Base-by-base conservation (phyloP, 2,888 invertebrate genomes). In the Tipula lateralis region DNA sequence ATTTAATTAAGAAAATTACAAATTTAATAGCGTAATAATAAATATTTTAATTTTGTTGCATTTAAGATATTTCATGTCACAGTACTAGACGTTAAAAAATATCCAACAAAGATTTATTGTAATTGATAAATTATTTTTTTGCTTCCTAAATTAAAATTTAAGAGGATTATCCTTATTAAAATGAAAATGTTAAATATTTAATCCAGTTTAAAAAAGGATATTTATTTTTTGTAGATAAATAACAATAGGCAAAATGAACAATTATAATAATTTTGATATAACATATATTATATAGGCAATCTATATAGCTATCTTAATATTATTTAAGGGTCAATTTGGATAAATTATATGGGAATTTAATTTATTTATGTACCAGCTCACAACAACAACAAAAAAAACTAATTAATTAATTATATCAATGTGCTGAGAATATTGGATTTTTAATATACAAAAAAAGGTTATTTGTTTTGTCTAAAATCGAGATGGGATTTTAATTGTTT, bases 141-240 rank as follows among this genome's bases (percentile, higher is more conserved):
- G 13, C 13, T 80, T 80, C 80, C 80, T 82, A 30, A 32, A 82
- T 30, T 82, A 80, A 29, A 80, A 24, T 29, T 16, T 82, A 82
- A 30, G 16, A 82, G 29, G 82, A 82, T 82, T 82, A 30, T 82
- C 32, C 82, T 82, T 82, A 16, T 30, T 82, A 32, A 82, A 82
- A 82, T 82, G 82, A 32, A 82, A 82, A 82, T 66, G 66, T 66
- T 66, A 66, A 24, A 66, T 66, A 66, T 66, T 66, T 66, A 66
- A 66, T 66, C 66, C 66, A 66, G 66, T 66, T 66, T 66, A 66
- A 66, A n/a, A 66, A 66, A 66, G 66, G 66, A 66, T 66, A 66
- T 66, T 24, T n/a, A 9, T 36, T 66, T 66, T 19, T 66, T 66
- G 24, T 24, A 66, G 66, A 66, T 66, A 66, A 66, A 66, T 66